A percentile compares a stretch with the other conserved stretches of the same genome.
Evolutionary conservation across 1,140 invertebrate species (phyloP).

Genomic region (Latrodectus geometricus): DNA sequence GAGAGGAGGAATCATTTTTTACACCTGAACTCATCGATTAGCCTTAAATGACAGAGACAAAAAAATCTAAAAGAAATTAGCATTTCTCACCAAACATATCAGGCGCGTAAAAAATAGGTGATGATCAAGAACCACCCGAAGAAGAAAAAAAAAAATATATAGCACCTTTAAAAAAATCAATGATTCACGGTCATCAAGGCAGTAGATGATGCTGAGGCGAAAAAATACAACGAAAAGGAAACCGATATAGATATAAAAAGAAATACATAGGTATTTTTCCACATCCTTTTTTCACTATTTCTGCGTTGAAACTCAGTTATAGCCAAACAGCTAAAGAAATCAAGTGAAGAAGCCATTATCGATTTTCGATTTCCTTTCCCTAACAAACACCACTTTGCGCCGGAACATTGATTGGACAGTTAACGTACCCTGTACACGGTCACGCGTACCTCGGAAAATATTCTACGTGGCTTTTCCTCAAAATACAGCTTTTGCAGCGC

Average conservation of each 20-base stretch:
- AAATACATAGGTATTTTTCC: background rate
- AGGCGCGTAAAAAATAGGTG: too few species aligned
- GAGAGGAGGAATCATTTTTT: too few species aligned
- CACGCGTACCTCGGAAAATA: background rate
- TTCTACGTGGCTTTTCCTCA: background rate
- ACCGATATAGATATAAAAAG: background rate
- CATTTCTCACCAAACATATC: too few species aligned
- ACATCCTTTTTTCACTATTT: background rate
- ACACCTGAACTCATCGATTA: too few species aligned
- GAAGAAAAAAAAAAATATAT: background rate
- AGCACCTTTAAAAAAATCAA: background rate
- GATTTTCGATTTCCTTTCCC: constrained; percentile 47
- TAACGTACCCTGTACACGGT: background rate
- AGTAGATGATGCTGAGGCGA: background rate
- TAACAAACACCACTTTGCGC: constrained; percentile 4
- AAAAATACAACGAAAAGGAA: constrained; percentile 4
- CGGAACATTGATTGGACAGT: constrained; percentile 25
- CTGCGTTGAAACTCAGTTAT: background rate
- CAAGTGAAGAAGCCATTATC: constrained; percentile 44
- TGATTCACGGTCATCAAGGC: background rate
- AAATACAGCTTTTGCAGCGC: background rate
- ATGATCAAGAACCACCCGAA: too few species aligned
- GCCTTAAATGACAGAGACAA: too few species aligned
- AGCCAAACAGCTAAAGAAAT: constrained; percentile 7
- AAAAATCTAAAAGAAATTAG: too few species aligned